Conservation (phyloP, 2,797 vertebrate species). For the Acropternis orthonyx region DNA sequence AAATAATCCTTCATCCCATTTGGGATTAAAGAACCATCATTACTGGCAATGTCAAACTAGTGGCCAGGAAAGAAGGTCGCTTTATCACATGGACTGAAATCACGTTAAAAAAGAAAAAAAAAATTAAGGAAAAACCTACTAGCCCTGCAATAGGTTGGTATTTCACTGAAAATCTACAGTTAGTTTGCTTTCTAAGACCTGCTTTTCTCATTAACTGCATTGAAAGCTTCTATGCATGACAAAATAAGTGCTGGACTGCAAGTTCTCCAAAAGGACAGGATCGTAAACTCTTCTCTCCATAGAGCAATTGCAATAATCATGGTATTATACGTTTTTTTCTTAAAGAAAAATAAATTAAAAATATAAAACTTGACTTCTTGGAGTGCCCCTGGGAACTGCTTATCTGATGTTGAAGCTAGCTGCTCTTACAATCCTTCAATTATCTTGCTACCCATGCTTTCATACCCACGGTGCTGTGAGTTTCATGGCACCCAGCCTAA, state of each 20-base stretch:
- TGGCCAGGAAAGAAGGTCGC: rapidly evolving
- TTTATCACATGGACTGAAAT: background rate
- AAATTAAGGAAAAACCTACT: background rate
- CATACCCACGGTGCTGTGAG: background rate
- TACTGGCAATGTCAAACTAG: background rate
- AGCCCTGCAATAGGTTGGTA: background rate
- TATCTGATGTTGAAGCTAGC: background rate
- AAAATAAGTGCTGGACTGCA: background rate
- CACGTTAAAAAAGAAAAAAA: background rate
- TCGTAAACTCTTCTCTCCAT: background rate
- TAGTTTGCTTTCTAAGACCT: background rate
- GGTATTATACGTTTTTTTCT: background rate
- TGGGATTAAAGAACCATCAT: rapidly evolving
- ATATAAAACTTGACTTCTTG: background rate
- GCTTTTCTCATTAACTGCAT: background rate
- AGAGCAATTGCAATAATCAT: background rate
- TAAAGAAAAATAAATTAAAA: background rate
- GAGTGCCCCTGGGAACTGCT: background rate
- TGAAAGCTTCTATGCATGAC: background rate
- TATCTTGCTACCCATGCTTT: background rate
- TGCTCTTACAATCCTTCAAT: background rate
- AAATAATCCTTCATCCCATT: background rate
- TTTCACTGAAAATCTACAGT: background rate
- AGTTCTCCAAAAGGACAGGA: background rate
- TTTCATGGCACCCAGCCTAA: background rate